phyloP scores from a whole-genome alignment of 2,888 invertebrate species.

The Eupithecia abbreviata region DNA sequence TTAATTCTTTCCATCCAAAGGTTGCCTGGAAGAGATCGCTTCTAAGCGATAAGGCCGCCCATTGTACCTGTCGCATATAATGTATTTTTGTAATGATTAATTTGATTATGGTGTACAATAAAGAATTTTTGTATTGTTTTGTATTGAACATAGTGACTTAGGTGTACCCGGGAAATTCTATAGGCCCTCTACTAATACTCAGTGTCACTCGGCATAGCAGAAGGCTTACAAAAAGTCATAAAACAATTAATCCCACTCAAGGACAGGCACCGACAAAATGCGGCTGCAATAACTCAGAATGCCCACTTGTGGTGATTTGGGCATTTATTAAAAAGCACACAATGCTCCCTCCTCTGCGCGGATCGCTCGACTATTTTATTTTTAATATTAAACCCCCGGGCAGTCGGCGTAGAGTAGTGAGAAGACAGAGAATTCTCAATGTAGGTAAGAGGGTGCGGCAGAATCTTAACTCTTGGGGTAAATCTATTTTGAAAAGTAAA shows the following conservation, averaged over 20 bases:
- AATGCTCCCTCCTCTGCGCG: constrained; percentile 65
- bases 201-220: neutral
- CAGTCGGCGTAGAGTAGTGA: constrained; percentile 61
- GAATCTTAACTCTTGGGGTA: neutral
- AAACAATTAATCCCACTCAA: constrained; percentile 26
- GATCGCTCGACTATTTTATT: constrained; percentile 78
- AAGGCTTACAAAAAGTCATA: constrained; percentile 11
- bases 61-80: too few relatives aligned
- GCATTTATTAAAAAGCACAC: constrained; percentile 81
- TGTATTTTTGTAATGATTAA: too few relatives aligned
- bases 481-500: too few relatives aligned
- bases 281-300: constrained; percentile 60
- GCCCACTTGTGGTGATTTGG: constrained; percentile 72
- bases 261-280: constrained; percentile 14
- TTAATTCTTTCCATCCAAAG: too few relatives aligned
- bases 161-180: neutral
- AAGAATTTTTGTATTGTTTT: too few relatives aligned
- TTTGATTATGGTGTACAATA: too few relatives aligned
- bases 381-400: constrained; percentile 80
- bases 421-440: constrained; percentile 42
- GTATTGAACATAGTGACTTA: too few relatives aligned
- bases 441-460: neutral
- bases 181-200: neutral
- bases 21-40: too few relatives aligned
- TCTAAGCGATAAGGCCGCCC: too few relatives aligned